Evolutionary conservation across 2,797 vertebrate species (phyloP).

Genomic region (Toxotes lorentzi): DNA sequence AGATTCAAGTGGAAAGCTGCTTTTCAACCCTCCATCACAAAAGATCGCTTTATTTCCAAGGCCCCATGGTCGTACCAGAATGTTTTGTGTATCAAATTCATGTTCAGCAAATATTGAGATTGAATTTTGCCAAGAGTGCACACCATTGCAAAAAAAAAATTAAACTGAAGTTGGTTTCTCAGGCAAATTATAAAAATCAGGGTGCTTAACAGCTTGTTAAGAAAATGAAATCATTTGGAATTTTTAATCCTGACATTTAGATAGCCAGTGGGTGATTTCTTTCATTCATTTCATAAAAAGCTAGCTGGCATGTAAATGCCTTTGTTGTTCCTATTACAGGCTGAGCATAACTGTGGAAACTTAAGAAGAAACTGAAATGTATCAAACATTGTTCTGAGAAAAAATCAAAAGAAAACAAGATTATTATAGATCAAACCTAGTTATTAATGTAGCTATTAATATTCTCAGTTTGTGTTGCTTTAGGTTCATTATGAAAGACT

Average conservation of each 20-base stretch:
- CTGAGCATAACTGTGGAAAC: background rate
- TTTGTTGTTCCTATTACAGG: background rate
- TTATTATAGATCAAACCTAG: background rate
- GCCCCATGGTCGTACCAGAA: background rate
- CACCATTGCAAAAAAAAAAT: constrained; percentile 14
- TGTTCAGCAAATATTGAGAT: constrained; percentile 20
- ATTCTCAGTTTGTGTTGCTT: constrained; percentile 10
- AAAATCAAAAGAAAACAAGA: background rate
- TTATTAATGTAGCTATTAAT: constrained; percentile 3
- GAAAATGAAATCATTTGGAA: constrained; percentile 10
- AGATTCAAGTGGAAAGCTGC: constrained; percentile 10
- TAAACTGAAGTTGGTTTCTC: constrained; percentile 21
- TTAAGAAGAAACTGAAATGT: background rate
- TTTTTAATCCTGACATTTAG: constrained; percentile 16
- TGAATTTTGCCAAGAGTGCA: constrained; percentile 14
- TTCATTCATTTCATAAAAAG: constrained; percentile 15
- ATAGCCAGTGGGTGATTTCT: constrained; percentile 18
- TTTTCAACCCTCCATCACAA: background rate
- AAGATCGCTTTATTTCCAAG: constrained; percentile 12
- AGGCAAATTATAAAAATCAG: constrained; percentile 42
- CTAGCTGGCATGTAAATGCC: background rate
- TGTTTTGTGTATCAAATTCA: constrained; percentile 13
- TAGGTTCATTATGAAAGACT: background rate
- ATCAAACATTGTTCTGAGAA: background rate
- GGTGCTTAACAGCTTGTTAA: constrained; percentile 41